Conservation (phyloP, 2,113 vertebrate genomes). For the Epinephelus lanceolatus region DNA sequence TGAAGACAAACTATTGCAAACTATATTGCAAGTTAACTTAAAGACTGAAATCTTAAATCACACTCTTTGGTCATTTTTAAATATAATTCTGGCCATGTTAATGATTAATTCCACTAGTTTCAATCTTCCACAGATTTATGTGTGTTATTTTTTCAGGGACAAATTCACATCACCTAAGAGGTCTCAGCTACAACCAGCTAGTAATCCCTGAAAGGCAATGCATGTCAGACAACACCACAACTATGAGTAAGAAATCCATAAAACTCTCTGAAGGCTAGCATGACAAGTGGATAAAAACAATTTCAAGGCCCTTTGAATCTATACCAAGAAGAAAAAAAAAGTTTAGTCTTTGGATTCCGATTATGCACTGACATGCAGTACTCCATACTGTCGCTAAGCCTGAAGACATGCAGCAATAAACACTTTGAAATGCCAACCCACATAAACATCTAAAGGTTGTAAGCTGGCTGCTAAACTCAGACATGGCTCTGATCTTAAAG, state of each 20-base stretch:
- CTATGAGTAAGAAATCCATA: neutral
- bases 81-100: neutral
- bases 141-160: neutral
- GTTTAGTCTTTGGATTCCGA: neutral
- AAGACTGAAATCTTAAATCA: neutral
- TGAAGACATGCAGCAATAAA: constrained; percentile 5
- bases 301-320: constrained; percentile 19
- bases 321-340: neutral
- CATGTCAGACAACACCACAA: neutral
- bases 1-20: neutral
- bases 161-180: neutral
- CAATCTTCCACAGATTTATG: neutral
- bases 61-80: neutral
- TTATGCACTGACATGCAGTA: neutral
- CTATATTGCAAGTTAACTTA: neutral
- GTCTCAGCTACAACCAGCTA: neutral
- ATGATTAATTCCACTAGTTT: neutral
- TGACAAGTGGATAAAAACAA: neutral
- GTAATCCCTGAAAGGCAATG: neutral
- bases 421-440: constrained; percentile 6
- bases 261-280: neutral
- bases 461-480: constrained; percentile 23
- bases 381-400: neutral
- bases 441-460: constrained; percentile 31
- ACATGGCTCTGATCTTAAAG: constrained; percentile 12